Conservation (phyloP, 1,140 invertebrate species). For the Drosophila nannoptera region DNA sequence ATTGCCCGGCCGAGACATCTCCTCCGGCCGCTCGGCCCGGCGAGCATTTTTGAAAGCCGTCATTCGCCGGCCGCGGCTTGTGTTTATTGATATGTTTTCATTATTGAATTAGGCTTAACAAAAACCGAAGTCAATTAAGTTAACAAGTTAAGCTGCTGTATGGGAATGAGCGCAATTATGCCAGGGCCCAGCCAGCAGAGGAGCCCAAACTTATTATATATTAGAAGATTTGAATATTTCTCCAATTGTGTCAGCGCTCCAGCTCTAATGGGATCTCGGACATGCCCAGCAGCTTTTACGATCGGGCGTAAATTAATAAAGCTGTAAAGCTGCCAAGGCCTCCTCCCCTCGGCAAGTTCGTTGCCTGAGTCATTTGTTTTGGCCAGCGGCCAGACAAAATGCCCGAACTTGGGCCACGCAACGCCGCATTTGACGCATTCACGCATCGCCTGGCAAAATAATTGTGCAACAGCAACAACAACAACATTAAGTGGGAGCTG, state of each 20-base stretch:
- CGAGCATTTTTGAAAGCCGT: constrained; percentile 69
- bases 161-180: constrained; percentile 42
- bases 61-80: constrained; percentile 50
- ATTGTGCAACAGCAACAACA: constrained; percentile 36
- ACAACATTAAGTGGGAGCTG: constrained; percentile 44
- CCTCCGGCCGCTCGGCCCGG: constrained; percentile 32
- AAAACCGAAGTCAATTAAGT: constrained; percentile 48
- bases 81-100: constrained; percentile 76
- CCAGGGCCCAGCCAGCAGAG: no score
- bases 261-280: constrained; percentile 13
- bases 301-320: constrained; percentile 66
- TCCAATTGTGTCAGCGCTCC: background rate
- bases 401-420: constrained; percentile 13
- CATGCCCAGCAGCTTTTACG: constrained; percentile 21
- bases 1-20: constrained; percentile 33
- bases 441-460: constrained; percentile 68
- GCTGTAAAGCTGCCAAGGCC: constrained; percentile 60
- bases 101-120: constrained; percentile 69
- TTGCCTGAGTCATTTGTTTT: constrained; percentile 52
- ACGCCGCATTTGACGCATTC: constrained; percentile 45
- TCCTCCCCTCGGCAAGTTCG: constrained; percentile 58
- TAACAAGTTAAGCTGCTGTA: constrained; percentile 35
- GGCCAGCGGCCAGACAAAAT: constrained; percentile 23
- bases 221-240: background rate
- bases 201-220: no score